phyloP scores from a whole-genome alignment of 92 coral and sea anemone genomes.

The Heliopora coerulea region DNA sequence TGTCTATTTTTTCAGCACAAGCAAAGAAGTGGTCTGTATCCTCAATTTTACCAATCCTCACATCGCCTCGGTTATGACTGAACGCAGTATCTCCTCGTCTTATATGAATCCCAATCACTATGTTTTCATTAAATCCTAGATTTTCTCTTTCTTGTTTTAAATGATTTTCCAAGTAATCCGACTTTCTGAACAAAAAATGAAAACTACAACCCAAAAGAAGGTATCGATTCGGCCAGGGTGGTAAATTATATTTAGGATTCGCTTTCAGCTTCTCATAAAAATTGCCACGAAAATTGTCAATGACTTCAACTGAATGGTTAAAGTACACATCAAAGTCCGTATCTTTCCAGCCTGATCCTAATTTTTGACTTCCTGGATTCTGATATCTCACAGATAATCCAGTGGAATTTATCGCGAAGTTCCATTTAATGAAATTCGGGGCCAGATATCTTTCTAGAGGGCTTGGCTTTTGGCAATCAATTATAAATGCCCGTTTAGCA shows the following conservation, averaged over 20 bases:
- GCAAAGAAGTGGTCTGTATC: conserved; percentile 53
- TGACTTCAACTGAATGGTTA: conserved; percentile 2
- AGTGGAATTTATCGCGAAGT: conserved; percentile 41
- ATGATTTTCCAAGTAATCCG: conserved; percentile 53
- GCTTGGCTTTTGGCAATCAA: conserved; percentile 80
- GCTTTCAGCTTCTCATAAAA: neutral
- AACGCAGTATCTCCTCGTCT: conserved; percentile 79
- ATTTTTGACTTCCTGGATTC: too few species aligned
- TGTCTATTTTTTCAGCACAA: conserved; percentile 71
- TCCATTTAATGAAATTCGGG: conserved; percentile 84
- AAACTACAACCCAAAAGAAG: conserved; percentile 82
- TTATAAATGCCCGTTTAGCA: conserved; percentile 77
- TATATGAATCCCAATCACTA: conserved; percentile 71
- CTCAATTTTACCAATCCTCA: conserved; percentile 43
- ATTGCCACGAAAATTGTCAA: neutral
- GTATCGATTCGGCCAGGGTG: conserved; percentile 33
- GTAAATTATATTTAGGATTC: neutral
- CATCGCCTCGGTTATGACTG: conserved; percentile 50
- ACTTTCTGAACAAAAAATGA: conserved; percentile 71
- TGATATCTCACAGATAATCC: neutral
- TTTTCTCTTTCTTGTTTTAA: conserved; percentile 44
- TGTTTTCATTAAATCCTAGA: conserved; percentile 45
- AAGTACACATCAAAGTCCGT: neutral
- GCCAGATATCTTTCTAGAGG: conserved; percentile 71
- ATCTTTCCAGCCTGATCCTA: too few species aligned